Evolutionary conservation across 2,888 invertebrate species (phyloP).

Genomic region (Drosophila helvetica): DNA sequence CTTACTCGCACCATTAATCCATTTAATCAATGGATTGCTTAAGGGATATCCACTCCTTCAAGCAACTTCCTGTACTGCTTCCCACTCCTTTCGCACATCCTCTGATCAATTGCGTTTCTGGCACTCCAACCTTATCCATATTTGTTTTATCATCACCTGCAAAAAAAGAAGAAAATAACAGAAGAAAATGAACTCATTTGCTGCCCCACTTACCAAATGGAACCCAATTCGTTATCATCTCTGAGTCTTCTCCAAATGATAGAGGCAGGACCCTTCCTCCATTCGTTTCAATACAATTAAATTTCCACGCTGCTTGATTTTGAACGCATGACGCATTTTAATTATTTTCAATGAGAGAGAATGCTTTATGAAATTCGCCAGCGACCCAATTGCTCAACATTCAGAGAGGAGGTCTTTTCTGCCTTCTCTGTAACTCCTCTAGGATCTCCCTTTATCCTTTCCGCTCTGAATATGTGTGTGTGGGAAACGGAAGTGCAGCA

Average conservation of each 20-base stretch:
- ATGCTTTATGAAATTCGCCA: slow-evolving; percentile 73
- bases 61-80: neutral
- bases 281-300: slow-evolving; percentile 70
- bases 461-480: slow-evolving; percentile 47
- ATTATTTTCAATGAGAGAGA: slow-evolving; percentile 72
- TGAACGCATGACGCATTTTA: slow-evolving; percentile 76
- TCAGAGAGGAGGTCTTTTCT: slow-evolving; percentile 9
- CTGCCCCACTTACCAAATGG: slow-evolving; percentile 45
- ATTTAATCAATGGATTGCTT: neutral
- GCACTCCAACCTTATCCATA: slow-evolving; percentile 14
- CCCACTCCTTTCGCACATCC: neutral
- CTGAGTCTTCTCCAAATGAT: too few relatives aligned
- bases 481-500: slow-evolving; percentile 72
- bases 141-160: slow-evolving; percentile 24
- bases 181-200: slow-evolving; percentile 38
- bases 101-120: slow-evolving; percentile 35
- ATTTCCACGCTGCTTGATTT: slow-evolving; percentile 78
- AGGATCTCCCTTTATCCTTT: slow-evolving; percentile 56
- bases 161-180: slow-evolving; percentile 8
- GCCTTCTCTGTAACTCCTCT: neutral
- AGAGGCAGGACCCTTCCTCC: slow-evolving; percentile 1
- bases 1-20: neutral
- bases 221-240: slow-evolving; percentile 35
- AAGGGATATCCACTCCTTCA: neutral
- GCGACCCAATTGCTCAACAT: slow-evolving; percentile 50